Percentiles rank a stretch among this genome's conserved stretches.
phyloP scores from a whole-genome alignment of 2,797 vertebrate genomes.

The Limnodromus scolopaceus region DNA sequence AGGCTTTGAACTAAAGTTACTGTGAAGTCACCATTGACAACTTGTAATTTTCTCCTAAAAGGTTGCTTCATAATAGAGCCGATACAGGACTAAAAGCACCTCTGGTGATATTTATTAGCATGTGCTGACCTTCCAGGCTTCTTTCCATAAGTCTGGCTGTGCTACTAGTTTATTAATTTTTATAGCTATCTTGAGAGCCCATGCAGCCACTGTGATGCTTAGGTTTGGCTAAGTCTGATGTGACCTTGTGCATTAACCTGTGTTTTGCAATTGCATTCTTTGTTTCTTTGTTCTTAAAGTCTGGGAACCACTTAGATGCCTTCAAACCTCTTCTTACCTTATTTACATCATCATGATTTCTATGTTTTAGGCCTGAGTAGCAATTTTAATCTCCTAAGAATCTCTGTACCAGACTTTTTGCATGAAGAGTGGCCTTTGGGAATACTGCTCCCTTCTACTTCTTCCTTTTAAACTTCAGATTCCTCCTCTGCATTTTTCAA shows the following conservation, averaged over 20 bases:
- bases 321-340: not conserved
- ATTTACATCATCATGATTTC: not conserved
- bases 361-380: not conserved
- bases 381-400: not conserved
- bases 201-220: accelerated
- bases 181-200: not conserved
- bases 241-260: not conserved
- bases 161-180: not conserved
- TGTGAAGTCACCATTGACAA: not conserved
- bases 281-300: accelerated
- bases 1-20: not conserved
- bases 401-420: not conserved
- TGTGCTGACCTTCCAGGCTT: not conserved
- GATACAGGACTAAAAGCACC: not conserved
- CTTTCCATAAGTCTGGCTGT: not conserved
- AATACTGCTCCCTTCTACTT: not conserved
- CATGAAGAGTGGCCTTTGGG: not conserved
- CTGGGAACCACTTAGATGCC: not conserved
- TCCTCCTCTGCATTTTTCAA: not conserved
- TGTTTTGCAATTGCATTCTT: not conserved
- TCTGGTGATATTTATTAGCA: not conserved
- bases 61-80: not conserved
- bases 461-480: not conserved
- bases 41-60: not conserved
- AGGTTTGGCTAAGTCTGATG: not conserved